These are phyloP conservation scores for Hyppa rectilinea DNA, from an alignment of 2,888 invertebrate genomes.

Conservation along the genomic window DNA sequence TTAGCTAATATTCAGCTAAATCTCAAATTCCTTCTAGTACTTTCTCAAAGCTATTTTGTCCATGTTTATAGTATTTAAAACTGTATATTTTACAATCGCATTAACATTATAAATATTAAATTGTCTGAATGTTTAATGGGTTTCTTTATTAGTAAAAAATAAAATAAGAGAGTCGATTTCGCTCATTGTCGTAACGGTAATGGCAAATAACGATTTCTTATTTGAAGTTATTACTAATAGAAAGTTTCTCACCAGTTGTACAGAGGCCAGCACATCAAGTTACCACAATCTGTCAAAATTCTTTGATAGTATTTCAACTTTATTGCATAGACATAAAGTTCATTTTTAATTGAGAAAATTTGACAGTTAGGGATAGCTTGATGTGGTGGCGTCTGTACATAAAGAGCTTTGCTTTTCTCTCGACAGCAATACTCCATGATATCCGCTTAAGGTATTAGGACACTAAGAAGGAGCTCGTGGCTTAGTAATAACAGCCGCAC, in stretches of 20 bases:
- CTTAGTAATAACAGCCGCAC: constrained; percentile 1
- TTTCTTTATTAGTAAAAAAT: constrained; percentile 35
- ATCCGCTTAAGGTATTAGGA: too few species aligned
- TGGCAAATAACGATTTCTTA: constrained; percentile 50
- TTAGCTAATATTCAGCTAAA: constrained; percentile 10
- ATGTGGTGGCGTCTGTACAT: too few species aligned
- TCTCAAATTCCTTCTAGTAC: neutral
- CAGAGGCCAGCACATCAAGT: too few species aligned
- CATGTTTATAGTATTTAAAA: constrained; percentile 5
- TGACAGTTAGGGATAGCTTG: too few species aligned
- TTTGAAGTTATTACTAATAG: constrained; percentile 53
- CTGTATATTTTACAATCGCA: constrained; percentile 12
- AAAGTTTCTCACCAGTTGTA: too few species aligned
- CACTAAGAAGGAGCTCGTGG: neutral
- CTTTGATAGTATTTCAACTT: too few species aligned
- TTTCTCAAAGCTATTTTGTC: constrained; percentile 27
- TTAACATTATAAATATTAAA: constrained; percentile 31
- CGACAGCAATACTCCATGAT: neutral
- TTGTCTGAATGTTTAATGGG: constrained; percentile 37
- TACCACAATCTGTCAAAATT: too few species aligned
- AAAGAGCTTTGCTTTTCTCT: constrained; percentile 23
- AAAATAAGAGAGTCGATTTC: constrained; percentile 54
- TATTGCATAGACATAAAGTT: too few species aligned
- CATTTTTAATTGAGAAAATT: too few species aligned
- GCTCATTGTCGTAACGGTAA: constrained; percentile 41